Percentiles rank a stretch among this genome's conserved stretches.
phyloP scores from a whole-genome alignment of 2,888 invertebrate genomes.

The Nesidiocoris tenuis region DNA sequence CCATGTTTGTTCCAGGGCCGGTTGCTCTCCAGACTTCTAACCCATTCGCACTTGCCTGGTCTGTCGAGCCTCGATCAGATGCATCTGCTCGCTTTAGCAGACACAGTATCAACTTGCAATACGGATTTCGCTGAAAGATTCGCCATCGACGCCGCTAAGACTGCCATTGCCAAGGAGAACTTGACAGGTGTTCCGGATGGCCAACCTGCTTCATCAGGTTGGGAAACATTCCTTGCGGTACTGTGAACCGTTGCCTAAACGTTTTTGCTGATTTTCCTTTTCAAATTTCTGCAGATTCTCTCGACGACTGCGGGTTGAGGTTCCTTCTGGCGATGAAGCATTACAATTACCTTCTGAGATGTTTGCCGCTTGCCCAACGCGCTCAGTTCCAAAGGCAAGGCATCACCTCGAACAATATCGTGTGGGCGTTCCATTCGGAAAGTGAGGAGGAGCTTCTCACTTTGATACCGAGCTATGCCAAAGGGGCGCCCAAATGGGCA shows the following conservation, averaged over 20 bases:
- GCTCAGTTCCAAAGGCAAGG: constrained; percentile 82
- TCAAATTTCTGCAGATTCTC: constrained; percentile 66
- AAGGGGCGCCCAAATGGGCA: constrained; percentile 83
- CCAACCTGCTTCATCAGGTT: constrained; percentile 48
- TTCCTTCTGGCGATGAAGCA: constrained; percentile 97
- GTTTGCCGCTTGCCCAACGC: constrained; percentile 86
- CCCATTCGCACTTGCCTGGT: constrained; percentile 92
- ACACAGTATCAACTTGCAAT: constrained; percentile 93
- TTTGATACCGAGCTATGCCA: constrained; percentile 82
- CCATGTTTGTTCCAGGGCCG: constrained; percentile 61
- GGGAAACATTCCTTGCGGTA: too few species aligned
- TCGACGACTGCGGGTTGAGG: constrained; percentile 96
- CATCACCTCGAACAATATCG: constrained; percentile 84
- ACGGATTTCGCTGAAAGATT: constrained; percentile 83
- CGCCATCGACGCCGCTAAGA: constrained; percentile 68
- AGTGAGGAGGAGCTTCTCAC: constrained; percentile 92
- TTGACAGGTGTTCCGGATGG: constrained; percentile 55
- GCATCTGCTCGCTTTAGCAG: constrained; percentile 97
- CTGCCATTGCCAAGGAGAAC: constrained; percentile 67
- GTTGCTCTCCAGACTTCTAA: constrained; percentile 82
- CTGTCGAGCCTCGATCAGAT: constrained; percentile 96
- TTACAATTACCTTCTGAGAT: constrained; percentile 90
- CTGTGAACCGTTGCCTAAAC: too few species aligned
- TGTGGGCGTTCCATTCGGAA: constrained; percentile 99
- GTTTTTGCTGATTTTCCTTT: too few species aligned